Base-by-base conservation (phyloP, 2,113 vertebrate species). In the Epinephelus fuscoguttatus region DNA sequence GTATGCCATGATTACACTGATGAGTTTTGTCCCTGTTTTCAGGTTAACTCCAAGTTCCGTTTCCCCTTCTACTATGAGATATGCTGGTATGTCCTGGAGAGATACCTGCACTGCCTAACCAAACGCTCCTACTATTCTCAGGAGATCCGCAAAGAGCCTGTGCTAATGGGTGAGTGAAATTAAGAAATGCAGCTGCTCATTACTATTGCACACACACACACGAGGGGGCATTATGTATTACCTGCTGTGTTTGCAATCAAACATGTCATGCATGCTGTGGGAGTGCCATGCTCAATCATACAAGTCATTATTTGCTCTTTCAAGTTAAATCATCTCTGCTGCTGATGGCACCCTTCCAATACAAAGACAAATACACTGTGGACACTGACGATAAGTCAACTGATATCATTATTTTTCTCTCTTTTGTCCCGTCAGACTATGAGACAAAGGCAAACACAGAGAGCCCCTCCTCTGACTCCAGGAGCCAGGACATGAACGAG, bases 51-150 rank as follows among this genome's bases (percentile, higher is more conserved):
- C 92, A 99, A 98, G 86, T 99, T 99, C 92, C 98, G 98, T 1
- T 99, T 99, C 94, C 98, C 98, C 45, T 99, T 99, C 95, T 99
- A 98, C 96, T 97, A 98, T 94, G 98, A 99, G 92, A 99, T 99
- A 90, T 98, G 97, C 95, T 99, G 98, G 98, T 99, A 99, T 94
- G 98, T 99, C 87, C 91, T 99, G 96, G 98, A 99, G 95, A 95
- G 97, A 93, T 99, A 99, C 42, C 94, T 97, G 86, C 96, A 96
- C 95, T 98, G 96, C 88, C 95, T 99, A 93, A 98, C 98, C 90
- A 97, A 96, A 91, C 96, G 96, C 61, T 97, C 97, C 90, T 95
- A 98, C 95, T 95, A 98, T 84, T 96, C 94, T 90, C 96, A 95
- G 91, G 97, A 97, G 68, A 94, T 96, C 93, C 96, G 92, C 85